These are phyloP conservation scores for Melieria omissa DNA, from an alignment of 2,888 invertebrate species.

Conservation along the genomic window DNA sequence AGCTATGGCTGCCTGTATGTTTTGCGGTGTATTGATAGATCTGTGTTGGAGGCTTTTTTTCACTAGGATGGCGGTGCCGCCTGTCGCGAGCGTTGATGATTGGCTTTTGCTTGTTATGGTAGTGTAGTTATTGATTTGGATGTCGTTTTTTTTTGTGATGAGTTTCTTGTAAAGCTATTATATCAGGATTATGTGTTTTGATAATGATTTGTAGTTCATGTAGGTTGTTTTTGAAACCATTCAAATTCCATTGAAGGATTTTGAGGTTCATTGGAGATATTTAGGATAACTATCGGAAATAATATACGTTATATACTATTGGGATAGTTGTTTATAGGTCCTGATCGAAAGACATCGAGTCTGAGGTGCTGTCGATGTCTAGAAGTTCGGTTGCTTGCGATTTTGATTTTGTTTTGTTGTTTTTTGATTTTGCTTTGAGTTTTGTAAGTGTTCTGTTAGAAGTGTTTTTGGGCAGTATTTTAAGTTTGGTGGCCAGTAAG, in stretches of 20 bases:
- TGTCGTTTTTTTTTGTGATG: too few species aligned
- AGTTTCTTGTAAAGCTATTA: not conserved
- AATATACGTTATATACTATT: not conserved
- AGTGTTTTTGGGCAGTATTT: conserved; percentile 13
- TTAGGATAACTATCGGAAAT: not conserved
- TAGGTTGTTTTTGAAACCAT: not conserved
- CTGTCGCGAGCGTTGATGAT: not conserved
- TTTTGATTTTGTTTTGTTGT: not conserved
- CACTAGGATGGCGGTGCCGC: conserved; percentile 7
- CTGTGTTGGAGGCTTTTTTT: conserved; percentile 10
- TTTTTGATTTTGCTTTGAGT: conserved; percentile 1
- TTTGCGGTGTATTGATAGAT: not conserved
- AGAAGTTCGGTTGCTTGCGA: not conserved
- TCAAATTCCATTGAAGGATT: not conserved
- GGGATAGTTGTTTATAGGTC: not conserved
- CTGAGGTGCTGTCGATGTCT: not conserved
- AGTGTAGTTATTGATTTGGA: too few species aligned
- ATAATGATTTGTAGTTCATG: conserved; percentile 5
- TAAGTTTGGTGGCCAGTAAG: not conserved
- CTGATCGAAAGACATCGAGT: too few species aligned
- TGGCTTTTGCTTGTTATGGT: not conserved
- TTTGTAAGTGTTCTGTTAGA: not conserved
- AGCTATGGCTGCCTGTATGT: too few species aligned
- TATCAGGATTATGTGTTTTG: not conserved
- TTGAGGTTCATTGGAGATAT: not conserved